phyloP scores from a whole-genome alignment of 2,113 vertebrate species.

The Aegithalos caudatus region DNA sequence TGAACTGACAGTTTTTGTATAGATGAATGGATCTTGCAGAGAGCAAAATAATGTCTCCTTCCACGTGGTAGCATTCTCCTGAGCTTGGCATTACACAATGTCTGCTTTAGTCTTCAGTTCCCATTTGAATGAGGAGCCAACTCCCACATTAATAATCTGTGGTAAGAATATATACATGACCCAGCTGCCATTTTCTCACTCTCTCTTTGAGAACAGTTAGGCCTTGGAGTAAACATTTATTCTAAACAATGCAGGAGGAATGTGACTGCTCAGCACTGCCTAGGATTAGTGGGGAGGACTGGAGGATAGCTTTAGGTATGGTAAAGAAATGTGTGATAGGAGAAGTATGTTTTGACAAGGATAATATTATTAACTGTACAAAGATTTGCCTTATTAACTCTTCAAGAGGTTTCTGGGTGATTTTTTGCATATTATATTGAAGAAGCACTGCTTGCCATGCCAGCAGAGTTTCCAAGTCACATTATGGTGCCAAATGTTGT shows the following conservation, averaged over 20 bases:
- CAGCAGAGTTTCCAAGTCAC: not conserved
- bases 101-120: conserved; percentile 41
- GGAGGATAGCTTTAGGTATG: not conserved
- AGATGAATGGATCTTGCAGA: conserved; percentile 5
- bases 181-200: conserved; percentile 14
- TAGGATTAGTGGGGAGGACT: not conserved
- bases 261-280: conserved; percentile 32
- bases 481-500: not conserved
- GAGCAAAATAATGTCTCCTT: not conserved
- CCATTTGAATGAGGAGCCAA: not conserved
- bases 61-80: conserved; percentile 14
- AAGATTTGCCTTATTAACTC: not conserved
- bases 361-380: not conserved
- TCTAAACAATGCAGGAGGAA: conserved; percentile 42
- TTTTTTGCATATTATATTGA: not conserved
- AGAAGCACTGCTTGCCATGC: not conserved
- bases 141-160: conserved; percentile 11
- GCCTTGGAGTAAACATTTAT: conserved; percentile 40
- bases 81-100: not conserved
- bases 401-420: not conserved
- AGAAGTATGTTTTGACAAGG: conserved; percentile 11
- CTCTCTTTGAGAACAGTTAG: not conserved
- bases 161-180: conserved; percentile 29
- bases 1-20: not conserved
- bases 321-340: conserved; percentile 7